phyloP scores from a whole-genome alignment of 2,888 invertebrate species.

The Sarcophaga variegata region DNA sequence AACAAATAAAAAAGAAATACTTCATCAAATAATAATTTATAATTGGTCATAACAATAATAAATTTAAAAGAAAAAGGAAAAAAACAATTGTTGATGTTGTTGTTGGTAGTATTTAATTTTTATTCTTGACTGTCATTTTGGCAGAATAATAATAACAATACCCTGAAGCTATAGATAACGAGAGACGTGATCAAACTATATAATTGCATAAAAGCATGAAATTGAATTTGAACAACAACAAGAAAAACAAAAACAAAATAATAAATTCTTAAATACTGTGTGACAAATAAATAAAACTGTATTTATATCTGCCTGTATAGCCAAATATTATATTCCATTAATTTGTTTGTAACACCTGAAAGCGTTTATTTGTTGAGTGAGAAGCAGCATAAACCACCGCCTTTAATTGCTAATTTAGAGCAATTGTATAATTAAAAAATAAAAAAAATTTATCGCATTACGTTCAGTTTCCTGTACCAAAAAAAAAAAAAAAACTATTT shows the following conservation, averaged over 20 bases:
- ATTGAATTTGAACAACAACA: constrained; percentile 14
- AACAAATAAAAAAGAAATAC: constrained; percentile 11
- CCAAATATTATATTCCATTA: not conserved
- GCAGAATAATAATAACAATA: constrained; percentile 34
- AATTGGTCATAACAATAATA: constrained; percentile 40
- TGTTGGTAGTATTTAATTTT: constrained; percentile 13
- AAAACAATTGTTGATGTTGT: constrained; percentile 30
- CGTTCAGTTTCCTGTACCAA: too few species aligned
- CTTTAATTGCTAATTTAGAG: too few species aligned
- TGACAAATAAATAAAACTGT: too few species aligned
- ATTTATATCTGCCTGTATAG: not conserved
- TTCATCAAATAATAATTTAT: constrained; percentile 26
- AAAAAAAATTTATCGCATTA: too few species aligned
- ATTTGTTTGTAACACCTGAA: constrained; percentile 2
- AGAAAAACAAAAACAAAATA: not conserved
- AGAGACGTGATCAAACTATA: constrained; percentile 66
- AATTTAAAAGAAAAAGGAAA: constrained; percentile 31
- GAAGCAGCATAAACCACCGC: too few species aligned
- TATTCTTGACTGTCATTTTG: constrained; percentile 16
- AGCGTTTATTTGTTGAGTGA: too few species aligned
- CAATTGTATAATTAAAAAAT: too few species aligned
- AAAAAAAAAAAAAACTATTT: too few species aligned
- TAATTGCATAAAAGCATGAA: constrained; percentile 1
- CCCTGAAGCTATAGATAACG: constrained; percentile 32
- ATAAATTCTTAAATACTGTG: not conserved